Percentiles rank a stretch among this genome's conserved stretches.
These are phyloP conservation scores for Gymnosoma rotundatum DNA, from an alignment of 2,888 invertebrate genomes.

Conservation along the genomic window DNA sequence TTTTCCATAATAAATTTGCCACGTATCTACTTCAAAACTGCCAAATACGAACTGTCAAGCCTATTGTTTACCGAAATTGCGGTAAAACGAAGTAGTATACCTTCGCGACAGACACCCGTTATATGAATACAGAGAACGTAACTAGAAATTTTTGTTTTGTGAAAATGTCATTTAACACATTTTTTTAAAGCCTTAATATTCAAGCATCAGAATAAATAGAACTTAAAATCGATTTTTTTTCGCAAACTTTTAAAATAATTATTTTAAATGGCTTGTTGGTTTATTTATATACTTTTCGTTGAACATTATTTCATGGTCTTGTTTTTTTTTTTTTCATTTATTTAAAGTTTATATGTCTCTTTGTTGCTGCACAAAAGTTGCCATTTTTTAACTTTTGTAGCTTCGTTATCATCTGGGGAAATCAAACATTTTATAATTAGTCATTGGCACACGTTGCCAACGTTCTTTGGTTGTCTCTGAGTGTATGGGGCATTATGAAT, in stretches of 20 bases:
- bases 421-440: slow-evolving; percentile 81
- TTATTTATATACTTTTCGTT: not conserved
- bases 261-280: not conserved
- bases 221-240: not conserved
- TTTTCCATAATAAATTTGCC: too few species aligned
- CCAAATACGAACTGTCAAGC: too few species aligned
- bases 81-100: too few species aligned
- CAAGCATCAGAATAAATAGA: not conserved
- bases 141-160: not conserved
- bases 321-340: not conserved
- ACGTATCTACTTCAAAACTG: too few species aligned
- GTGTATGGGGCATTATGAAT: slow-evolving; percentile 32
- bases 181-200: not conserved
- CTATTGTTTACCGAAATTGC: too few species aligned
- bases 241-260: slow-evolving; percentile 22
- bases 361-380: slow-evolving; percentile 39
- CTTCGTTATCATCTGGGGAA: slow-evolving; percentile 75
- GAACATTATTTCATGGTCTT: slow-evolving; percentile 24
- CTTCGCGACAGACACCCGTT: too few species aligned
- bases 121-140: not conserved
- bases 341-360: not conserved
- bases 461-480: not conserved
- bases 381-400: slow-evolving; percentile 24
- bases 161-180: not conserved
- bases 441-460: slow-evolving; percentile 74